Base-by-base conservation (phyloP, 2,797 vertebrate genomes). In the Platalea minor region DNA sequence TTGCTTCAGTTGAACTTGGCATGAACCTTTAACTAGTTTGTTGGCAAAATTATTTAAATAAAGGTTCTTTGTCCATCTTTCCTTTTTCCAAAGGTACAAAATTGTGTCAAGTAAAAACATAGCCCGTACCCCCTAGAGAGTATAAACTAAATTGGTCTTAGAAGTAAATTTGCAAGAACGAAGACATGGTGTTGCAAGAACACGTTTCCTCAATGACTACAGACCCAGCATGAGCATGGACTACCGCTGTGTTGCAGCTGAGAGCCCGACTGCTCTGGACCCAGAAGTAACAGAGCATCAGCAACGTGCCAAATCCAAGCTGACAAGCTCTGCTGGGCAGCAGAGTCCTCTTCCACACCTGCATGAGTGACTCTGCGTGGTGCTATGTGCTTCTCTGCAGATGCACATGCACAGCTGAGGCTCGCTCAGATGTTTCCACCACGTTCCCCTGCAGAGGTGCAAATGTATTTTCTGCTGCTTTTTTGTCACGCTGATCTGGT, bases 221-320 rank as follows among this genome's bases (percentile, higher is more conserved):
- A 39, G 67, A 73, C 25, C 10, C 41, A 64, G n/a, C 9, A 39
- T 0, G 0, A 76, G 41, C n/a, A 26, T 0, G 0, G 13, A 76
- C 37, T 2, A 51, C 20, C 72, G 76, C 0, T 2, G 46, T 2
- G 0, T 1, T 50, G 39, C 25, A 15, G 20, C 82, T n/a, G 11
- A 81, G 31, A 84, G 33, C 64, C 48, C 2, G 1, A 10, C 48
- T 45, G 31, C 19, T 81, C 35, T 8, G 37, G n/a, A 72, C 17
- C 3, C 56, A 31, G 43, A 63, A 41, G 10, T 26, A 41, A 43
- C 21, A 59, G 48, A 91, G 50, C 37, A 50, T 4, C 45, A 45
- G 24, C 61, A 48, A 50, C 0, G 0, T 17, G 24, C 37, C 73
- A 73, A 28, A 54, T 50, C 33, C 51, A 61, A 33, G 23, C 4